These are phyloP conservation scores for Eupithecia pulchellata DNA, from an alignment of 2,888 invertebrate genomes.

Conservation along the genomic window DNA sequence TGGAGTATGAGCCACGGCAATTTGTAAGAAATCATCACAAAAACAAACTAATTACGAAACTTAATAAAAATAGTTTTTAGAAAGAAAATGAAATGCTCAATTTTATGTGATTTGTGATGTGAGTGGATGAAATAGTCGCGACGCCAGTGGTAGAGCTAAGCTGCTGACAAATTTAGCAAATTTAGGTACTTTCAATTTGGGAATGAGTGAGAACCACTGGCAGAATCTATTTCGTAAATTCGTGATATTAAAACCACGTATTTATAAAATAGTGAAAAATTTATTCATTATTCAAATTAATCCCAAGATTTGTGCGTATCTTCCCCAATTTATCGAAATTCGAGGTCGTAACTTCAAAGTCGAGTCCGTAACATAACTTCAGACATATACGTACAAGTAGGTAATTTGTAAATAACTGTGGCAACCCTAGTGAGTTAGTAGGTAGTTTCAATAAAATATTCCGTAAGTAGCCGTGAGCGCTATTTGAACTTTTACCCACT, in stretches of 20 bases:
- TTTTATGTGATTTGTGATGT: no score
- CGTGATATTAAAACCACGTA: no score
- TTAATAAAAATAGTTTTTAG: no score
- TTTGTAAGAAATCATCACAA: no score
- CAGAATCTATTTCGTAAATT: no score
- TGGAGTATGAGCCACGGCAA: not conserved
- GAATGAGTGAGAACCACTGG: no score
- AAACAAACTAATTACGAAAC: not conserved
- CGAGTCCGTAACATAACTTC: not conserved
- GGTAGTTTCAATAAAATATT: not conserved
- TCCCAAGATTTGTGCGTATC: not conserved
- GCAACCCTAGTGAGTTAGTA: not conserved
- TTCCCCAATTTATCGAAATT: not conserved
- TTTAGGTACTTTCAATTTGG: no score
- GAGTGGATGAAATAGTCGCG: no score
- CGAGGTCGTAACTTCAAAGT: not conserved
- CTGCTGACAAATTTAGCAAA: no score
- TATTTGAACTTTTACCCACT: not conserved
- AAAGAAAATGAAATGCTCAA: no score
- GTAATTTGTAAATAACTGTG: not conserved
- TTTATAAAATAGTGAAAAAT: no score
- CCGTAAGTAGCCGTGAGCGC: not conserved
- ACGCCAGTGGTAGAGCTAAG: no score
- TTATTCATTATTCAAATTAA: not conserved
- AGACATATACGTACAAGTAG: not conserved